A percentile compares a stretch with the other conserved stretches of the same genome.
Conservation (phyloP, 2,113 vertebrate genomes). For the Chascanopsetta lugubris region DNA sequence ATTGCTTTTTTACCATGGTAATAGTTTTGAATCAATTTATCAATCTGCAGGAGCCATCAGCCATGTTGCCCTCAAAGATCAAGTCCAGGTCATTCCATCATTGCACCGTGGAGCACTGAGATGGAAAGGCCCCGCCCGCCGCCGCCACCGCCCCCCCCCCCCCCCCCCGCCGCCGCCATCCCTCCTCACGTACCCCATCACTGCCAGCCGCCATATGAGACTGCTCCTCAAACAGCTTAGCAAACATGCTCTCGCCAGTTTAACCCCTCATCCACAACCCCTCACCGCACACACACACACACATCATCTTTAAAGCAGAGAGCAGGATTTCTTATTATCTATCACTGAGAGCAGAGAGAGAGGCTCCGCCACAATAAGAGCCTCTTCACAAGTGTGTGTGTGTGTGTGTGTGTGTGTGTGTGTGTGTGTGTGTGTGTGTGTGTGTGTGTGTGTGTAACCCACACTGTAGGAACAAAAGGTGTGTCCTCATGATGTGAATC, state of each 20-base stretch:
- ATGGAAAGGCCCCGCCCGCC: constrained; percentile 81
- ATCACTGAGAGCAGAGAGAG: constrained; percentile 7
- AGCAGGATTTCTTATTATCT: constrained; percentile 53
- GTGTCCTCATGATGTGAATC: too few relatives aligned
- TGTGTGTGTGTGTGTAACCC: too few relatives aligned
- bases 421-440: too few relatives aligned
- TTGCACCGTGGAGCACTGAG: constrained; percentile 91
- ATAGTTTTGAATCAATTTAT: constrained; percentile 99
- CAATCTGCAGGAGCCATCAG: constrained; percentile 98
- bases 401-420: background rate
- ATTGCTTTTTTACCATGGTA: constrained; percentile 99
- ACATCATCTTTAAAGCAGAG: constrained; percentile 30
- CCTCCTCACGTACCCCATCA: constrained; percentile 28
- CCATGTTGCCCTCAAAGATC: constrained; percentile 97
- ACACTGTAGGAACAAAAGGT: too few relatives aligned
- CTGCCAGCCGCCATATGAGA: constrained; percentile 66
- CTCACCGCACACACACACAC: constrained; percentile 22
- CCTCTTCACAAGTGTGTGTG: background rate
- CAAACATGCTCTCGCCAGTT: constrained; percentile 88
- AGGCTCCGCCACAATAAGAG: background rate
- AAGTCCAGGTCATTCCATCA: constrained; percentile 99
- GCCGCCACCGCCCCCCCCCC: constrained; percentile 57
- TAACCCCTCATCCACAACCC: constrained; percentile 84
- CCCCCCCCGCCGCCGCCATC: constrained; percentile 31
- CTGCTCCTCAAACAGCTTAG: constrained; percentile 90